Percentiles rank a stretch among this genome's conserved stretches.
phyloP scores from a whole-genome alignment of 2,888 invertebrate genomes.

The Melolontha melolontha region DNA sequence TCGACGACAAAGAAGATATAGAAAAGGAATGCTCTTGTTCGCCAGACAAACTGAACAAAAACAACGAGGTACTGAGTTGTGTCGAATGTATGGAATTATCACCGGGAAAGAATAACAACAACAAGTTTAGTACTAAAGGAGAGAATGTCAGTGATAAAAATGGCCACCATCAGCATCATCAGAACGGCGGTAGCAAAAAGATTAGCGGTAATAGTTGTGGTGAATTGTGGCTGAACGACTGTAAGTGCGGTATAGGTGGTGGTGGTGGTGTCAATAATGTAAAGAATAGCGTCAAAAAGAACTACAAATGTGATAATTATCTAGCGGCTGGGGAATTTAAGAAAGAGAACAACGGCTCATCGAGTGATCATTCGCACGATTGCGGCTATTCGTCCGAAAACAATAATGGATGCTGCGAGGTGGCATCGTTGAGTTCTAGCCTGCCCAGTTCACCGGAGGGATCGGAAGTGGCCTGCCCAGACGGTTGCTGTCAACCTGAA shows the following conservation, averaged over 20 bases:
- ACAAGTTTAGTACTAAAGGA: constrained; percentile 11
- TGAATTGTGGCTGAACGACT: constrained; percentile 59
- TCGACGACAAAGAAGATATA: constrained; percentile 46
- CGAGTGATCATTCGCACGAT: constrained; percentile 81
- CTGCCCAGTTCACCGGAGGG: constrained; percentile 89
- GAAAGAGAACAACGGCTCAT: constrained; percentile 72
- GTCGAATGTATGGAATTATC: constrained; percentile 47
- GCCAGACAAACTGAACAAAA: constrained; percentile 49
- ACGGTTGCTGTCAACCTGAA: constrained; percentile 87
- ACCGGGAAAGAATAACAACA: constrained; percentile 38
- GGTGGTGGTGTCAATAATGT: constrained; percentile 37
- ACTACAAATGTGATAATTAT: constrained; percentile 57
- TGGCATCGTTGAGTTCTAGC: constrained; percentile 79
- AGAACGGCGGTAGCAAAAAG: constrained; percentile 31
- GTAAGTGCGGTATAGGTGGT: constrained; percentile 53
- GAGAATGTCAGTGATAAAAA: constrained; percentile 33
- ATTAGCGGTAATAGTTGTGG: constrained; percentile 39
- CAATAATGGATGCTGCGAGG: constrained; percentile 78
- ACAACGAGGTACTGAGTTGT: constrained; percentile 56
- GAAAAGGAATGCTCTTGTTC: constrained; percentile 48
- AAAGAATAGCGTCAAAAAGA: constrained; percentile 44
- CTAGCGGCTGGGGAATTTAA: constrained; percentile 45
- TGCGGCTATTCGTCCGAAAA: constrained; percentile 91
- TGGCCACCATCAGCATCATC: constrained; percentile 34
- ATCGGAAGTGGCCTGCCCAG: constrained; percentile 90